A percentile compares a stretch with the other conserved stretches of the same genome.
These are phyloP conservation scores for Symphodus melops DNA, from an alignment of 2,113 vertebrate genomes.

Conservation along the genomic window DNA sequence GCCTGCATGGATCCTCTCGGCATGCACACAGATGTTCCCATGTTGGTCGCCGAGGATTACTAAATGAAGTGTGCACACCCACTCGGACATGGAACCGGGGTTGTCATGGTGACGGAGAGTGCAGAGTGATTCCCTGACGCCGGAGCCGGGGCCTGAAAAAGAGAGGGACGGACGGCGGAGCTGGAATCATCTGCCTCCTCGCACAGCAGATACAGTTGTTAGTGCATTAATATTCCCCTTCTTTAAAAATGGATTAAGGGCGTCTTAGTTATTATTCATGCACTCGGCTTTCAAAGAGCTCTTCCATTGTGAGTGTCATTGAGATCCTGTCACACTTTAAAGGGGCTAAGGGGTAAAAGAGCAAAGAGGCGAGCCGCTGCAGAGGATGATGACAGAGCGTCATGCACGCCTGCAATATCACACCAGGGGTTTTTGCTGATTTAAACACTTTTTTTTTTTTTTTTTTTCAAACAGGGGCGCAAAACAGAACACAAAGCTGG, in stretches of 20 bases:
- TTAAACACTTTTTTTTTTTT: slow-evolving; percentile 21
- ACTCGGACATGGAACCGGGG: slow-evolving; percentile 77
- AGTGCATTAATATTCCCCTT: slow-evolving; percentile 72
- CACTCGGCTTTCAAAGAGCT: slow-evolving; percentile 73
- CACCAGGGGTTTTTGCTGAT: slow-evolving; percentile 20
- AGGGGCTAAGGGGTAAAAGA: slow-evolving; percentile 60
- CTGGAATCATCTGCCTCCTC: slow-evolving; percentile 59
- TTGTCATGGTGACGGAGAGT: slow-evolving; percentile 84
- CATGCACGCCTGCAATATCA: slow-evolving; percentile 47
- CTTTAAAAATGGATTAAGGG: slow-evolving; percentile 74
- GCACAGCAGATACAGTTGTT: slow-evolving; percentile 73
- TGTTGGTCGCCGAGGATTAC: slow-evolving; percentile 74
- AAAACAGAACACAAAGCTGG: neutral
- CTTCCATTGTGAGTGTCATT: slow-evolving; percentile 63
- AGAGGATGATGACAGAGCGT: slow-evolving; percentile 59
- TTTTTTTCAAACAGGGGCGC: slow-evolving; percentile 9
- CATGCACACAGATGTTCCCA: slow-evolving; percentile 73
- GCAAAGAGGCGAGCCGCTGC: slow-evolving; percentile 33
- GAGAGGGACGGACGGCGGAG: slow-evolving; percentile 46
- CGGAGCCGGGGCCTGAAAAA: slow-evolving; percentile 44
- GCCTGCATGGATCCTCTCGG: slow-evolving; percentile 65
- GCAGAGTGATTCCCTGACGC: slow-evolving; percentile 71
- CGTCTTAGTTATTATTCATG: slow-evolving; percentile 79
- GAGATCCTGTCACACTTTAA: slow-evolving; percentile 73
- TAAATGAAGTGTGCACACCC: slow-evolving; percentile 79